Percentiles rank a stretch among this genome's conserved stretches.
Conservation (phyloP, 2,113 vertebrate species). For the Nannobrachium achirus region DNA sequence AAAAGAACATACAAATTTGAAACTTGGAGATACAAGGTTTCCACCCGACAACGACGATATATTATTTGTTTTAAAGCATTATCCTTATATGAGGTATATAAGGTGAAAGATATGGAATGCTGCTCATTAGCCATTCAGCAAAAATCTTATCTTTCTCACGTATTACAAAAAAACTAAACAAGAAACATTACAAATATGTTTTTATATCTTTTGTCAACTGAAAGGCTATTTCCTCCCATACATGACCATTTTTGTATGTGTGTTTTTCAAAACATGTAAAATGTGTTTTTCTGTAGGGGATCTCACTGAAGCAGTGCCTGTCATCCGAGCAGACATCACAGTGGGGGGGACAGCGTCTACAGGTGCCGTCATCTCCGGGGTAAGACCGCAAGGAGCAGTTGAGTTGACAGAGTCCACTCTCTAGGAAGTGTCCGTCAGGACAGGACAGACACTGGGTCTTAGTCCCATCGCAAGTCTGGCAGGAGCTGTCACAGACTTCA, state of each 20-base stretch:
- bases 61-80: not conserved
- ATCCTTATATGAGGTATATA: not conserved
- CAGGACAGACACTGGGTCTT: constrained; percentile 79
- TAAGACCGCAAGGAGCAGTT: constrained; percentile 77
- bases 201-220: too few species aligned
- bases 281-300: not conserved
- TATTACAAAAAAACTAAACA: too few species aligned
- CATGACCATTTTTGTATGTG: not conserved
- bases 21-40: too few species aligned
- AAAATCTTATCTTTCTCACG: not conserved
- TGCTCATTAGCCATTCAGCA: not conserved
- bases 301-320: constrained; percentile 77
- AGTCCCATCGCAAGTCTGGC: constrained; percentile 78
- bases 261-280: not conserved
- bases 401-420: constrained; percentile 65
- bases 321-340: constrained; percentile 76
- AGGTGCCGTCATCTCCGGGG: constrained; percentile 73
- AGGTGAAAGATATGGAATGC: too few species aligned
- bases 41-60: too few species aligned
- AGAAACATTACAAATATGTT: too few species aligned
- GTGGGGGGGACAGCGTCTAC: constrained; percentile 76
- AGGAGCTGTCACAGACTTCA: constrained; percentile 74
- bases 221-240: not conserved
- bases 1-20: too few species aligned
- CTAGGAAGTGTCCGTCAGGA: constrained; percentile 71